Evolutionary conservation across 2,113 vertebrate genomes (phyloP), one percentile per base, ranked within the genome.

Genomic region (Periophthalmus modestus): DNA sequence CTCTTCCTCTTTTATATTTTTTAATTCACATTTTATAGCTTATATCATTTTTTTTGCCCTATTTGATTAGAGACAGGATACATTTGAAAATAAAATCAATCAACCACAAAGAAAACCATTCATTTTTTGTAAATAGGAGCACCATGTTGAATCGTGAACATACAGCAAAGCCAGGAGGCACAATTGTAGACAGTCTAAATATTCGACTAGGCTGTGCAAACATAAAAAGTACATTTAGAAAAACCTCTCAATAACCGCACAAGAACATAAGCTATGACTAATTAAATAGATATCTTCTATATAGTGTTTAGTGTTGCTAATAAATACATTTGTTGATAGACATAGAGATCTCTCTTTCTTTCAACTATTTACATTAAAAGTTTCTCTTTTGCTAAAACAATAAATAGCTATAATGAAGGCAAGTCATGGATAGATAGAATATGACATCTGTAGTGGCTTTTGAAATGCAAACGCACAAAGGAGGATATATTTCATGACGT

Each of bases 271-370:
- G 78, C 86, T 89, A 89, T 71, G 77, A 91, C 90, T 92, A 91
- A 84, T 89, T 90, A 92, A 92, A 93, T 92, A 93, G 67, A 88
- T 75, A 87, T 86, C 66, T 81, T 92, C 76, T 91, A 90, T 92
- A 89, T 88, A 88, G n/a, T n/a, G n/a, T 88, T 85, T 76, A 87
- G 77, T 78, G 89, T 87, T 92, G 93, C 89, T 93, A 93, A 94
- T 94, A 94, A 94, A 94, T 93, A 94, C 90, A 90, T 93, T 91
- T 88, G 86, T 84, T 85, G 81, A 88, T 92, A 92, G 88, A 93
- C 85, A 88, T 92, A 92, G 72, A 89, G 72, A 83, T 92, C 87
- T 90, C 86, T 90, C 74, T 90, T 87, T 90, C 74, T 92, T 72
- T 88, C 79, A 93, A 92, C 85, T 94, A 94, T 94, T 90, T 94